Evolutionary conservation across 1,140 invertebrate genomes (phyloP).

Genomic region (Drosophila melanica): DNA sequence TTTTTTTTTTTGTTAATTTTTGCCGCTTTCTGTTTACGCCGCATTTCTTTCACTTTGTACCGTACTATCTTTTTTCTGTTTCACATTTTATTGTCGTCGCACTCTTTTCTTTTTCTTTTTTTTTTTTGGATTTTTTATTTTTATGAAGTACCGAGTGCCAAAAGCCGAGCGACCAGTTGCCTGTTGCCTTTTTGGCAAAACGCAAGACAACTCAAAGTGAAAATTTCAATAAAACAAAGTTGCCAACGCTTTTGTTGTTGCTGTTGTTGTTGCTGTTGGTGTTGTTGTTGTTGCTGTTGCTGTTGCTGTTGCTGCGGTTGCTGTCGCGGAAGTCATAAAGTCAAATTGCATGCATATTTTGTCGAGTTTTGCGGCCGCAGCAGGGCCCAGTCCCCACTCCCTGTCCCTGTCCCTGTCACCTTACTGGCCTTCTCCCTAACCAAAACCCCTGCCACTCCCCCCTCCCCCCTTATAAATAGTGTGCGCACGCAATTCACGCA

Average conservation of each 20-base stretch:
- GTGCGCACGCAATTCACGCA: conserved; percentile 41
- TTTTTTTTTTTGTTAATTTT: conserved; percentile 35
- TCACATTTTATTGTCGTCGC: conserved; percentile 53
- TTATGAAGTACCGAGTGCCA: conserved; percentile 50
- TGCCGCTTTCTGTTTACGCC: conserved; percentile 75
- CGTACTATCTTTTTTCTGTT: conserved; percentile 68
- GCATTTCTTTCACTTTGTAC: conserved; percentile 78
- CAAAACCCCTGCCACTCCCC: not conserved
- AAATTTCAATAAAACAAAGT: conserved; percentile 71
- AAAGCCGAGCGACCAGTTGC: conserved; percentile 29
- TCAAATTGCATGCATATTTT: conserved; percentile 72
- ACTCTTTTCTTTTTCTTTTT: conserved; percentile 14
- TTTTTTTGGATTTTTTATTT: conserved; percentile 41
- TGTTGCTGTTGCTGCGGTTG: conserved; percentile 25
- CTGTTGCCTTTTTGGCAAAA: conserved; percentile 55
- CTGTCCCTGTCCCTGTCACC: not conserved
- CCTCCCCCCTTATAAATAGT: not conserved
- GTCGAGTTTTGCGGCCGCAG: conserved; percentile 16
- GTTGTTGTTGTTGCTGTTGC: conserved; percentile 6
- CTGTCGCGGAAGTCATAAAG: conserved; percentile 74
- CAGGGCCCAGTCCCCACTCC: not conserved
- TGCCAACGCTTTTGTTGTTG: conserved; percentile 27
- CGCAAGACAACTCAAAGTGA: conserved; percentile 59
- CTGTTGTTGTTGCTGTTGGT: conserved; percentile 6
- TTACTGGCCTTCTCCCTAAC: too few relatives aligned